Base-by-base conservation (phyloP, 2,113 vertebrate genomes). In the Cnemophilus loriae region DNA sequence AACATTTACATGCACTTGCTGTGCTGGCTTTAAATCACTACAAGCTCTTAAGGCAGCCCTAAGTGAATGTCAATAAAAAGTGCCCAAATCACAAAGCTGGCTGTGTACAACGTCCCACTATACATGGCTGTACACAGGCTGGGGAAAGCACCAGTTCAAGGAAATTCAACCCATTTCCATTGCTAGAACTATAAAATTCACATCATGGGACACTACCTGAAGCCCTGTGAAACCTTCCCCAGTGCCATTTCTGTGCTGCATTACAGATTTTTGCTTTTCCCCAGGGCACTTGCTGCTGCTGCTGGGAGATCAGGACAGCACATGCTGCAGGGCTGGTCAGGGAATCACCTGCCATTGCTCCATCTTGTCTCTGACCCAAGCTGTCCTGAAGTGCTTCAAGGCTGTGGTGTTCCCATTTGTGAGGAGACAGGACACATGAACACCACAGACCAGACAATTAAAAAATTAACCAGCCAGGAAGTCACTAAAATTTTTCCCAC, bases 371-470 rank as follows among this genome's bases (percentile, higher is more conserved):
- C 37, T 67, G 28, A 73, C 37, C 56, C 53, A 49, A 30, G 53
- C 16, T 75, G 7, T 27, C 49, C 78, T 37, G 32, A 60, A 75
- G 13, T 13, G 11, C 63, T 65, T 50, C 61, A 73, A 68, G 52
- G 30, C 61, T 78, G 13, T 42, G 47, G 17, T 39, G 65, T 61
- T 77, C n/a, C 35, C 52, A 20, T 33, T 89, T 71, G 59, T 44
- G 21, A 88, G 56, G 18, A 69, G 56, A 55, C 46, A 79, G 70
- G 44, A 85, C 28, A 53, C 6, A 12, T 13, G 9, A 88, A 24
- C 16, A 74, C 8, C 1, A 0, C 0, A 73, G 59, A 46, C 3
- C 7, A 30, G 53, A 47, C 1, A 9, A 77, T 33, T 67, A 7
- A 83, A 84, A 91, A 83, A 61, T 28, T 35, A 77, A 59, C 41